Conservation (phyloP, 2,888 invertebrate species). For the Trachelus tabidus region DNA sequence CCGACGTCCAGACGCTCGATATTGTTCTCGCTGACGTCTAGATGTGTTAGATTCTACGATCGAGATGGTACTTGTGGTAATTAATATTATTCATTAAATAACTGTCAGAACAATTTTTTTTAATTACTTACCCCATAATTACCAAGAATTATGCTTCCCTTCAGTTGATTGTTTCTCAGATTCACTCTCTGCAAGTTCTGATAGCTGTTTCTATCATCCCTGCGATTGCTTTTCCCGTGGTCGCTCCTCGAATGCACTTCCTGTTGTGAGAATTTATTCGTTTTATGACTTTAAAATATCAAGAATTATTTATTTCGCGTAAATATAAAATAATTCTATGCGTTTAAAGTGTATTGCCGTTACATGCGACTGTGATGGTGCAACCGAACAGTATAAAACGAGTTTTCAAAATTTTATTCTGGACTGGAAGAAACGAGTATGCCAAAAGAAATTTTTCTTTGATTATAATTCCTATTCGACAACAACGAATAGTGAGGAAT, state of each 20-base stretch:
- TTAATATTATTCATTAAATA: conserved; percentile 4
- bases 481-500: no score
- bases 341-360: no score
- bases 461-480: no score
- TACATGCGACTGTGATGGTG: no score
- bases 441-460: no score
- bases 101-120: neutral
- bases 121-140: conserved; percentile 80
- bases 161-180: conserved; percentile 80
- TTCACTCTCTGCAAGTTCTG: conserved; percentile 76
- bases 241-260: neutral
- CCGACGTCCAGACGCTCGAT: conserved; percentile 86
- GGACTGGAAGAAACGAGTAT: no score
- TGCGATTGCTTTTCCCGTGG: neutral
- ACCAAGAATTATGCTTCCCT: conserved; percentile 86
- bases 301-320: no score
- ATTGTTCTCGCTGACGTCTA: conserved; percentile 86
- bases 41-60: conserved; percentile 80
- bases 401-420: no score
- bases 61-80: conserved; percentile 30
- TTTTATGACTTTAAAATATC: no score
- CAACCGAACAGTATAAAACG: no score
- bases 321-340: no score
- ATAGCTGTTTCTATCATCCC: conserved; percentile 49
- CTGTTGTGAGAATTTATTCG: neutral